Conservation (phyloP, 1,140 invertebrate species). For the Anastrepha obliqua region DNA sequence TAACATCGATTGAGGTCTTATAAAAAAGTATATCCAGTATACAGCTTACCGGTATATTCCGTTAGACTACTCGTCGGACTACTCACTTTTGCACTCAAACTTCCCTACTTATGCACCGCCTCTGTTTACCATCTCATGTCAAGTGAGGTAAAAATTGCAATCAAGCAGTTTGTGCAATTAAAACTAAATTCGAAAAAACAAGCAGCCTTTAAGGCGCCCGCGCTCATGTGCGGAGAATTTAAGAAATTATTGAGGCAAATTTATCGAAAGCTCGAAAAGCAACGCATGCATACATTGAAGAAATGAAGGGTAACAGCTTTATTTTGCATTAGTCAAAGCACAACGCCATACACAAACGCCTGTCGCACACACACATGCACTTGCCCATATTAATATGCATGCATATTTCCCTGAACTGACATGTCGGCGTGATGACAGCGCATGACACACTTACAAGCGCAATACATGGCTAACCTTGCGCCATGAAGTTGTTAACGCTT, state of each 20-base stretch:
- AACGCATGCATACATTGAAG: neutral
- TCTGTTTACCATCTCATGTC: too few relatives aligned
- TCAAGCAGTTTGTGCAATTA: neutral
- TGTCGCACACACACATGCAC: neutral
- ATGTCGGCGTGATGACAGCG: neutral
- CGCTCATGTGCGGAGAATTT: neutral
- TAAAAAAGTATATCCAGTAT: too few relatives aligned
- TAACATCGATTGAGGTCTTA: too few relatives aligned
- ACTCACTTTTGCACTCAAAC: too few relatives aligned
- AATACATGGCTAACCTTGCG: constrained; percentile 40
- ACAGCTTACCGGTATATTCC: too few relatives aligned
- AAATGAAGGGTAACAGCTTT: neutral
- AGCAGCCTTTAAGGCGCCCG: neutral
- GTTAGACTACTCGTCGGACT: too few relatives aligned
- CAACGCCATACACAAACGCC: neutral
- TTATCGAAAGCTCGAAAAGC: neutral
- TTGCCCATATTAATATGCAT: neutral
- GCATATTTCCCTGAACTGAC: neutral
- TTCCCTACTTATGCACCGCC: too few relatives aligned
- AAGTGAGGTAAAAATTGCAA: neutral
- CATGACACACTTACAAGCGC: neutral
- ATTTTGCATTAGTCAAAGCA: neutral
- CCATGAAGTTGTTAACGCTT: constrained; percentile 15
- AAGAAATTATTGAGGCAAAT: neutral
- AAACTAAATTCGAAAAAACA: constrained; percentile 13